Evolutionary conservation across 2,113 vertebrate species (phyloP), one percentile per base, ranked within the genome.

Genomic region (Cygnus buccinator): DNA sequence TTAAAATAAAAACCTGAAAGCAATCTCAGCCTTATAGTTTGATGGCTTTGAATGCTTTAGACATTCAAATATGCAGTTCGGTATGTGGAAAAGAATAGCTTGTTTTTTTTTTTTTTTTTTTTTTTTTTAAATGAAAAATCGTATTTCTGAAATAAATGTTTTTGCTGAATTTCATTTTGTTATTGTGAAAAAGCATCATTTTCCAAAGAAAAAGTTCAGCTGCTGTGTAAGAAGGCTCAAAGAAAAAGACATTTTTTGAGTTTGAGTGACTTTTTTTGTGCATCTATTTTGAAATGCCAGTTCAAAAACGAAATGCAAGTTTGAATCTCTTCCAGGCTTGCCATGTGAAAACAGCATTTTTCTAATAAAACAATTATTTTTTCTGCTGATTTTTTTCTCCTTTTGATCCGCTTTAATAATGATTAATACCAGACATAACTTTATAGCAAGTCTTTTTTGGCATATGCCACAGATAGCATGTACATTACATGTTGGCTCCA

Each of bases 351-450:
- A 26, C 3, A 86, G 11, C 7, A 35, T 29, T 79, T 92, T 72
- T 79, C 39, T 65, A 87, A 67, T 41, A 90, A 85, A 78, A 17
- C 3, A 48, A 62, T 55, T 2, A 2, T 48, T 76, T 86, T 86
- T 90, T 63, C 31, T 31, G 16, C 26, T 25, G 33, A 9, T 9
- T 11, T 35, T 33, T 37, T 25, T 25, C 22, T 43, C 6, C 0
- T 72, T 93, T 65, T 73, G 75, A 87, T 87, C 22, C 73, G 11
- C 22, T 92, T 93, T 93, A 89, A 94, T 94, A 95, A 76, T 84
- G 93, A 97, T 96, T 95, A 93, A 96, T 97, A 85, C 25, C 31
- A 85, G 74, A 54, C 39, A 90, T 68, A 44, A 44, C 12, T 87
- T 92, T 76, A 55, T 65, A 82, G 29, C 2, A 20, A 58, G 35